Evolutionary conservation across 2,888 invertebrate species (phyloP), one percentile per base, ranked within the genome.

Genomic region (Nephrotoma appendiculata): DNA sequence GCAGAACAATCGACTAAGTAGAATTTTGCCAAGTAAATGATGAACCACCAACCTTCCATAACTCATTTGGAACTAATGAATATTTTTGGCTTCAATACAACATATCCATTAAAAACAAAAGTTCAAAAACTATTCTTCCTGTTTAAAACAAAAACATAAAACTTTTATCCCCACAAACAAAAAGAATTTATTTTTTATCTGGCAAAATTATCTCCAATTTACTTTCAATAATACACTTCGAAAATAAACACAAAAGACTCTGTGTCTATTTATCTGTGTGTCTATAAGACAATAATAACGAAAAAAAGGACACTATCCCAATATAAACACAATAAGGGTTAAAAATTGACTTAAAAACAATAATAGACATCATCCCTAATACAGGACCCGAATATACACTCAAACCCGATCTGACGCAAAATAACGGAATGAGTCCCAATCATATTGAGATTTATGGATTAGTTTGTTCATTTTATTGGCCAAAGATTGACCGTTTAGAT

Each of bases 401-500:
- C 7, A 43, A 85, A 15, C n/a, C 43, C 41, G 7, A 41, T 12
- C 3, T n/a, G 43, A 41, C 43, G 6, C 19, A 57, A n/a, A 57
- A n/a, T 9, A 57, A 19, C 12, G 85, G 43, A 44, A 19, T 85
- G 43, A 42, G 85, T 44, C 31, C 85, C 43, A 44, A 85, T 44
- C 85, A 85, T 42, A 44, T 86, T 71, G 71, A 87, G 88, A 88
- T 88, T 88, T 88, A 88, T 88, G 87, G 86, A 83, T 87, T 87
- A 71, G 71, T 87, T 88, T 88, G 88, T 88, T 88, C 88, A 87
- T 86, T 88, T 88, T 88, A 88, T 88, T 88, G 88, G 88, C 87
- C 88, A 88, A 88, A 88, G 88, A 88, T 88, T 87, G 87, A 88
- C 88, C 88, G 88, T 88, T 88, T 88, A 88, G 88, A 88, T 88